phyloP scores from a whole-genome alignment of 2,888 invertebrate genomes.

The Carterocephalus palaemon region DNA sequence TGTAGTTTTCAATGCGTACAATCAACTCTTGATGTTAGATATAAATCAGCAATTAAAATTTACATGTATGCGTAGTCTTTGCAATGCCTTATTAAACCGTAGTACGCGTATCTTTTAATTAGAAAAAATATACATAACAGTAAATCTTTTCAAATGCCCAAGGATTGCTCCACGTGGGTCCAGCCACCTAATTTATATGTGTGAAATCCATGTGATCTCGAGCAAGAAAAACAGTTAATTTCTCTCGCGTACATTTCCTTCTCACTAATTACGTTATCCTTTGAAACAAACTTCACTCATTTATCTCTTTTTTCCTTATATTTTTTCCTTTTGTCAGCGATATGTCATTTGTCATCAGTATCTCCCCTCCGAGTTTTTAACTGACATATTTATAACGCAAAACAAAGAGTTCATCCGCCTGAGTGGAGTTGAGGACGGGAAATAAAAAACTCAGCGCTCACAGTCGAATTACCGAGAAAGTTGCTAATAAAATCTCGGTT shows the following conservation, averaged over 20 bases:
- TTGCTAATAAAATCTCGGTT: conserved; percentile 13
- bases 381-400: conserved; percentile 17
- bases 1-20: no score
- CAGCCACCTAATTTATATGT: no score
- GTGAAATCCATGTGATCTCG: no score
- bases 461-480: conserved; percentile 15
- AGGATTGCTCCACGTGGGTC: no score
- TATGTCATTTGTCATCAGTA: conserved; percentile 16
- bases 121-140: no score
- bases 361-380: conserved; percentile 15
- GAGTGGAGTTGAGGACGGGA: neutral
- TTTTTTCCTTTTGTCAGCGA: conserved; percentile 4
- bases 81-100: no score
- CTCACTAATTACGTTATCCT: neutral
- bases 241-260: neutral
- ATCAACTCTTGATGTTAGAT: no score
- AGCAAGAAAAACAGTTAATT: neutral
- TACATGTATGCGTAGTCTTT: no score
- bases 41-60: no score
- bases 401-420: conserved; percentile 13
- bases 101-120: no score
- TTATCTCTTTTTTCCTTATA: neutral
- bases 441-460: conserved; percentile 8
- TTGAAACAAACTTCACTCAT: conserved; percentile 1
- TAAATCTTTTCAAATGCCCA: no score